Percentiles rank a stretch among this genome's conserved stretches.
phyloP scores from a whole-genome alignment of 2,888 invertebrate species.

The Cryptocephalus primarius region DNA sequence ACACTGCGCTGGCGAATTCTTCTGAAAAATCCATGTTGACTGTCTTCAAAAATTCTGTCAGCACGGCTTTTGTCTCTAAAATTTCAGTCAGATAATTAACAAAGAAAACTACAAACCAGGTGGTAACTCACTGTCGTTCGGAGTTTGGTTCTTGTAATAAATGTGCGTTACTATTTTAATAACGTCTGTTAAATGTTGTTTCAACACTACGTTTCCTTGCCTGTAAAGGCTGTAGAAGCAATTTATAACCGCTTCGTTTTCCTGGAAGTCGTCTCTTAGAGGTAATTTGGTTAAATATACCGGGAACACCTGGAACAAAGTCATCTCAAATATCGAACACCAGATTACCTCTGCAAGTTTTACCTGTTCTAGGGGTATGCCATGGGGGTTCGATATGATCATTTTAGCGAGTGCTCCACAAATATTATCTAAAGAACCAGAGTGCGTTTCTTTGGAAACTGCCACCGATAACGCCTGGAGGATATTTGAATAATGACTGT shows the following conservation, averaged over 20 bases:
- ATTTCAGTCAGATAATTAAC: background rate
- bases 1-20: conserved; percentile 41
- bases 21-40: conserved; percentile 46
- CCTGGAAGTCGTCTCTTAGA: conserved; percentile 60
- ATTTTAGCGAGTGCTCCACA: conserved; percentile 67
- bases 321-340: too few species aligned
- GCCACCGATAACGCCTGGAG: conserved; percentile 54
- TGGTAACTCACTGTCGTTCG: conserved; percentile 38
- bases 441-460: conserved; percentile 53
- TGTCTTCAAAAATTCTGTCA: conserved; percentile 44
- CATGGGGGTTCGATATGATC: conserved; percentile 51
- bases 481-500: conserved; percentile 53
- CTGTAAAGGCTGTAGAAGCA: conserved; percentile 53
- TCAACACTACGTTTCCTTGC: conserved; percentile 46
- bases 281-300: conserved; percentile 61
- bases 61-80: conserved; percentile 30
- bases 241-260: conserved; percentile 58
- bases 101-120: too few species aligned
- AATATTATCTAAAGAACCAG: conserved; percentile 62
- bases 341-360: conserved; percentile 4
- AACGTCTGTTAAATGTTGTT: conserved; percentile 42
- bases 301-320: conserved; percentile 48
- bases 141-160: conserved; percentile 45
- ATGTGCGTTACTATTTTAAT: conserved; percentile 45
- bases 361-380: conserved; percentile 60